Evolutionary conservation across 2,113 vertebrate genomes (phyloP), one percentile per base, ranked within the genome.

Genomic region (Melanotaenia duboulayi): DNA sequence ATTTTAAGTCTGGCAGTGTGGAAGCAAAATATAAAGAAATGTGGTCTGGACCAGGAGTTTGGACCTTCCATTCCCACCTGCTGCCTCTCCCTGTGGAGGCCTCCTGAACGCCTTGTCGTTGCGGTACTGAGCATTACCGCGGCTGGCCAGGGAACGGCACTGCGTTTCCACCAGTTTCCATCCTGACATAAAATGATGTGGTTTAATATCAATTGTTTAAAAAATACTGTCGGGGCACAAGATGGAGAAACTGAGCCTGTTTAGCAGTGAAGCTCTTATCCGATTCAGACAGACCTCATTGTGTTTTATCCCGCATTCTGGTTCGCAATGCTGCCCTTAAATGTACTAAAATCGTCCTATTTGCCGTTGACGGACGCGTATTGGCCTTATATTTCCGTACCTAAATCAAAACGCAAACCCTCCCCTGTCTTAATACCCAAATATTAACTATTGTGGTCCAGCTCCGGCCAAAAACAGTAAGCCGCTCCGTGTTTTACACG

Each of bases 401-500:
- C 32, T 8, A 35, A 35, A 35, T 35, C 4, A 2, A 52, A 44
- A 65, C 25, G 23, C 23, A 40, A 37, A 42, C 25, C 2, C 23
- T n/a, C 11, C n/a, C 12, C 17, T n/a, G 9, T 4, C 13, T 11
- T 6, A 28, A n/a, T 48, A 60, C 58, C 2, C 25, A 19, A 19
- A 25, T 17, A 17, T 49, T 28, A 20, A 14, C 51, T 16, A 13
- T 0, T 9, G 46, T 4, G 37, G 23, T 80, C 73, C 78, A 2
- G 65, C 2, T 87, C 88, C 88, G 52, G 70, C n/a, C 23, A 16
- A 6, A 0, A n/a, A 50, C 0, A 0, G 8, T 9, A 35, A 50
- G 13, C 86, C 83, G 66, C 57, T 81, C 89, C 90, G 67, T 2
- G 86, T 91, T 89, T 92, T 92, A 13, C 56, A 0, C 13, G 63